phyloP scores from a whole-genome alignment of 2,797 vertebrate species.

The Rhinella marina region DNA sequence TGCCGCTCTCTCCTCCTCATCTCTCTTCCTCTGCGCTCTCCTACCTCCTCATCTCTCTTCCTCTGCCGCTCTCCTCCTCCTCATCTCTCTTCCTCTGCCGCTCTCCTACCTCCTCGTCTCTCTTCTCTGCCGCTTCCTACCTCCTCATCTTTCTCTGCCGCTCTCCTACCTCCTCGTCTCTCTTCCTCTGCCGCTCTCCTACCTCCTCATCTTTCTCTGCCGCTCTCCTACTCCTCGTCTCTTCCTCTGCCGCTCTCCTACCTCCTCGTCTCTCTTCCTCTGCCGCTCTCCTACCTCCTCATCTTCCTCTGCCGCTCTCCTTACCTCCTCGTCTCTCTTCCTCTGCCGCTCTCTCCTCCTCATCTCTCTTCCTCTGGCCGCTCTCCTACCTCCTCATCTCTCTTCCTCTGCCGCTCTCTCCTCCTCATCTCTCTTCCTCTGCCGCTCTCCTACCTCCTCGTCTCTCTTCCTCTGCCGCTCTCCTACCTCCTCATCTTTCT shows the following conservation, averaged over 20 bases:
- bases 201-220: neutral
- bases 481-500: no score
- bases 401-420: neutral
- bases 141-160: neutral
- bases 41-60: no score
- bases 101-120: neutral
- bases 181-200: conserved; percentile 39
- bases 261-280: neutral
- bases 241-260: conserved; percentile 37
- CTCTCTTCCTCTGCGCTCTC: no score
- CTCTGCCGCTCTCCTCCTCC: neutral
- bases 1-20: no score
- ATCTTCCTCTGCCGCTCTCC: no score
- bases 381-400: no score
- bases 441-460: no score
- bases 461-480: no score
- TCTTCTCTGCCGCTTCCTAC: neutral
- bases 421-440: no score
- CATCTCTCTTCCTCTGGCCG: no score
- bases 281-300: neutral
- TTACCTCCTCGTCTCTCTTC: no score
- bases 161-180: neutral
- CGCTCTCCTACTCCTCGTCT: neutral
- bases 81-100: neutral
- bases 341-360: no score